A percentile compares a stretch with the other conserved stretches of the same genome.
Conservation (phyloP, 2,888 invertebrate species). For the Limnephilus rhombicus region DNA sequence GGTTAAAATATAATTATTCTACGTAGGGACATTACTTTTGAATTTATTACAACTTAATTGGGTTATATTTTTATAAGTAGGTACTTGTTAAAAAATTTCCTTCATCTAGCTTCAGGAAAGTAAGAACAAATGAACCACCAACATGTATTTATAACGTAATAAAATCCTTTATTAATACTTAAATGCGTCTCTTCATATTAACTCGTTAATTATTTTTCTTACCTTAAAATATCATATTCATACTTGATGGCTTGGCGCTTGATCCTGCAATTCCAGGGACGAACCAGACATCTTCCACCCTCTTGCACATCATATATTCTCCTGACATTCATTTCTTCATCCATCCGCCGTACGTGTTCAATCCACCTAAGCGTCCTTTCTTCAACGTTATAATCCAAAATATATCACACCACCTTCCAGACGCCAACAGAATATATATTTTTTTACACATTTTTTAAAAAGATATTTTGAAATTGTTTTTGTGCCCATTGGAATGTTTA, state of each 20-base stretch:
- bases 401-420: not conserved
- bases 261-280: not conserved
- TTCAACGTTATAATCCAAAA: not conserved
- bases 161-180: too few species aligned
- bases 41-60: too few species aligned
- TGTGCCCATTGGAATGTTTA: too few species aligned
- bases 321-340: not conserved
- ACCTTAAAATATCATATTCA: not conserved
- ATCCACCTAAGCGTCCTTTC: not conserved
- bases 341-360: not conserved
- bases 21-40: too few species aligned
- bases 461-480: too few species aligned
- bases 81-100: too few species aligned
- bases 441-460: not conserved
- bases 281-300: not conserved
- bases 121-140: too few species aligned
- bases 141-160: too few species aligned
- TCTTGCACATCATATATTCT: not conserved
- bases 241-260: not conserved
- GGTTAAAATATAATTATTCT: too few species aligned
- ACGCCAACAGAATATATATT: not conserved
- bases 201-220: not conserved
- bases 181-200: not conserved
- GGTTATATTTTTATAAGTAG: too few species aligned
- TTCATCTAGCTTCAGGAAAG: too few species aligned